Conservation (phyloP, 2,797 vertebrate genomes). For the Toxotes lorentzi region DNA sequence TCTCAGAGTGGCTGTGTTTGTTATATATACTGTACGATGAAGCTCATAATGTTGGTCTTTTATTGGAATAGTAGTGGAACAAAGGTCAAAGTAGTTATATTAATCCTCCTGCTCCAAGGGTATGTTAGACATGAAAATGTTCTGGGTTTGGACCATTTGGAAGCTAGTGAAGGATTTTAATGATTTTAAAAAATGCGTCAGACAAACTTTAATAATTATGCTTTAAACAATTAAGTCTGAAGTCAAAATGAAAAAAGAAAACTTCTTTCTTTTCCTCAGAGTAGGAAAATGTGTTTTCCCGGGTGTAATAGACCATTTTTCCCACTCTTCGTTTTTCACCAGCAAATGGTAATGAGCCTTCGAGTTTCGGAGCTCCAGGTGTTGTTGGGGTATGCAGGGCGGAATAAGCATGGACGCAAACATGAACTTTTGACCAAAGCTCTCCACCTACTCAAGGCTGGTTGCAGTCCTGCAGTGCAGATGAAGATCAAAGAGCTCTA, state of each 20-base stretch:
- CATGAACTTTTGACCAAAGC: conserved; percentile 99
- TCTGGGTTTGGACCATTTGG: conserved; percentile 10
- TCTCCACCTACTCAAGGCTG: conserved; percentile 96
- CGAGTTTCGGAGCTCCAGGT: conserved; percentile 99
- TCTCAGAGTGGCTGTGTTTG: conserved; percentile 9
- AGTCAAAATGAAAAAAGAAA: neutral
- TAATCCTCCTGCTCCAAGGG: neutral
- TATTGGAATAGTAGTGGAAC: neutral
- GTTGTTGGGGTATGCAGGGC: conserved; percentile 97
- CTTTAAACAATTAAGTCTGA: neutral
- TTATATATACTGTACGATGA: conserved; percentile 8
- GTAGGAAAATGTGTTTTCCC: conserved; percentile 11
- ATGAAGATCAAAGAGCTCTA: conserved; percentile 99
- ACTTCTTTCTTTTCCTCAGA: neutral
- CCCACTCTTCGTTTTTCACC: conserved; percentile 62
- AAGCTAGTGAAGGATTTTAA: neutral
- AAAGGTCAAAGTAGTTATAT: neutral
- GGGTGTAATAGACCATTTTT: conserved; percentile 46
- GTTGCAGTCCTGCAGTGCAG: conserved; percentile 98
- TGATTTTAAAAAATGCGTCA: neutral
- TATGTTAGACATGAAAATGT: conserved; percentile 12
- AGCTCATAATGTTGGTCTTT: neutral
- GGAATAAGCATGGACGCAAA: conserved; percentile 99
- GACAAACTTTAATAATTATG: neutral
- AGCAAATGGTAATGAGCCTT: conserved; percentile 99